Evolutionary conservation across 2,113 vertebrate species (phyloP).

Genomic region (Athene cunicularia): DNA sequence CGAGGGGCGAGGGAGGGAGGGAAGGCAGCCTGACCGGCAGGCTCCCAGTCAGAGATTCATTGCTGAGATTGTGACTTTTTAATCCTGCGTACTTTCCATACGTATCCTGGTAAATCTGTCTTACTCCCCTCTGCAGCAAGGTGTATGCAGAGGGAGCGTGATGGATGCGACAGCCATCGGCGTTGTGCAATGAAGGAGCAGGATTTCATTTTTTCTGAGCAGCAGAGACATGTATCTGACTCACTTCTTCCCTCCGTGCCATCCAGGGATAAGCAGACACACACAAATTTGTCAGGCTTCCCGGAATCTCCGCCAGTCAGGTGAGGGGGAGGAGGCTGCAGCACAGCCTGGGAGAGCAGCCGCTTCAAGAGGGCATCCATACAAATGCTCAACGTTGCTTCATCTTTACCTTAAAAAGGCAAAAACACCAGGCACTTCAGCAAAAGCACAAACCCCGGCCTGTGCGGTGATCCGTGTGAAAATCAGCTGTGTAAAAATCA

Average conservation of each 20-base stretch:
- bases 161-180: background rate
- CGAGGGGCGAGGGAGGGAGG: rapidly evolving
- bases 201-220: background rate
- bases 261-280: background rate
- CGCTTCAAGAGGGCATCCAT: background rate
- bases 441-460: background rate
- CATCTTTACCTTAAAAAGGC: slow-evolving; percentile 21
- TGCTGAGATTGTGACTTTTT: background rate
- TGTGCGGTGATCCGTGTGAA: background rate
- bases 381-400: rapidly evolving
- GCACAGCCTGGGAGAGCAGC: background rate
- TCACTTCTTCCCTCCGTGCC: slow-evolving; percentile 14
- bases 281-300: background rate
- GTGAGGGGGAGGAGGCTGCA: slow-evolving; percentile 49
- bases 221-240: background rate
- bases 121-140: background rate
- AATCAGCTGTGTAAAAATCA: background rate
- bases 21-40: background rate
- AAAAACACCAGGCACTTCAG: background rate
- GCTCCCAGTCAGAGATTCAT: background rate
- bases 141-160: background rate
- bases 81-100: background rate
- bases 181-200: background rate
- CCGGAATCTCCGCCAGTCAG: background rate
- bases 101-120: background rate